A percentile compares a stretch with the other conserved stretches of the same genome.
Conservation (phyloP, 2,797 vertebrate species). For the Mallotus villosus region DNA sequence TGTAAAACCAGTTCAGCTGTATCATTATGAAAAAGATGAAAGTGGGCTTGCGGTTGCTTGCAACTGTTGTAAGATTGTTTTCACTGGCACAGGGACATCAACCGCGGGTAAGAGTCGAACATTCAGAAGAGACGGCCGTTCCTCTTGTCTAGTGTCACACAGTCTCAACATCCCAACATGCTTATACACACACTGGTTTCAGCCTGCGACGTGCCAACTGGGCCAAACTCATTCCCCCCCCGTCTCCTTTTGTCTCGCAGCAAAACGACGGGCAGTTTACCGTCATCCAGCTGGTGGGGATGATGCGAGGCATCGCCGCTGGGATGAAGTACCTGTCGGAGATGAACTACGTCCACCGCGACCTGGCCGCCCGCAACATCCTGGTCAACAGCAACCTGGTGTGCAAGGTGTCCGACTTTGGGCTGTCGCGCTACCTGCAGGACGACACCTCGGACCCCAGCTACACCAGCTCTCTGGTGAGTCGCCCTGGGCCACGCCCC, state of each 20-base stretch:
- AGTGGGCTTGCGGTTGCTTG: too few species aligned
- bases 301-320: conserved; percentile 94
- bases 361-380: conserved; percentile 96
- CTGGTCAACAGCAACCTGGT: conserved; percentile 98
- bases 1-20: too few species aligned
- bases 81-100: too few species aligned
- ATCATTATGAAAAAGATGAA: too few species aligned
- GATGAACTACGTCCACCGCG: conserved; percentile 97
- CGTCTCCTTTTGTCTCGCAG: conserved; percentile 59
- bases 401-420: conserved; percentile 98
- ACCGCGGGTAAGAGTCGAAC: too few species aligned
- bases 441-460: conserved; percentile 96
- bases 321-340: conserved; percentile 98
- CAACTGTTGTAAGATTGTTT: too few species aligned
- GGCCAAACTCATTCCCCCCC: too few species aligned
- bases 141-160: too few species aligned
- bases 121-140: too few species aligned
- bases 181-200: too few species aligned
- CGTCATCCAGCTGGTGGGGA: conserved; percentile 96
- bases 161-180: too few species aligned
- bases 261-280: conserved; percentile 99
- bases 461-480: conserved; percentile 96
- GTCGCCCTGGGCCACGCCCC: conserved; percentile 45
- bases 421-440: conserved; percentile 95
- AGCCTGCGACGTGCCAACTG: too few species aligned